Evolutionary conservation across 2,113 vertebrate genomes (phyloP), one percentile per base, ranked within the genome.

Genomic region (Pleuronectes platessa): DNA sequence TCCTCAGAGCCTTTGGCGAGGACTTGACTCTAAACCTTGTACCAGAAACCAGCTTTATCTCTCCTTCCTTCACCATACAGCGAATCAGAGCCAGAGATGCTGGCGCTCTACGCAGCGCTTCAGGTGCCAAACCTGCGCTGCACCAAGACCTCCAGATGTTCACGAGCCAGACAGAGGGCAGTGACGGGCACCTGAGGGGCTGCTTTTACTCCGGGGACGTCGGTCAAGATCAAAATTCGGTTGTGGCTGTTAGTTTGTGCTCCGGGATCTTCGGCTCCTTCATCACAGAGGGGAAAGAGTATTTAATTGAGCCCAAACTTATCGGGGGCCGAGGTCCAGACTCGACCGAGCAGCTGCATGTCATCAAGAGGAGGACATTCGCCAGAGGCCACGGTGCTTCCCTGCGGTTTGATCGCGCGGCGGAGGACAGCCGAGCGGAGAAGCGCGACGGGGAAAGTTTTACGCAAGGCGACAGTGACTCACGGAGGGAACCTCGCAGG

Each of bases 181-280:
- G 68, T 10, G 88, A 71, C 27, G 89, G 62, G 1, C 61, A 71
- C 37, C 66, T 95, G 15, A 91, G 93, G 51, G 75, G 69, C 27
- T 97, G 96, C 73, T 96, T 97, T 66, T 97, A 95, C 88, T 93
- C 96, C 0, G 96, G 96, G 5, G 90, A 71, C 0, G 96, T 97
- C 17, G 92, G 95, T 4, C 40, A 72, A 5, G 94, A 89, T 65
- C 92, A 82, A 1, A 89, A 90, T 40, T 94, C 95, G 0, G 75
- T 95, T 24, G 96, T 95, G 26, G 95, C 96, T 4, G 89, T 97
- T 72, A 97, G 95, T 78, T 76, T 96, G 79, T 97, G 96, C 82
- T 83, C 92, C 12, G 96, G 96, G 42, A 90, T 97, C 75, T 89
- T 90, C 31, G 96, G 96, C 62, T 94, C 95, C 66, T 97, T 97